Evolutionary conservation across 2,888 invertebrate genomes (phyloP).

Genomic region (Crocallis elinguaria): DNA sequence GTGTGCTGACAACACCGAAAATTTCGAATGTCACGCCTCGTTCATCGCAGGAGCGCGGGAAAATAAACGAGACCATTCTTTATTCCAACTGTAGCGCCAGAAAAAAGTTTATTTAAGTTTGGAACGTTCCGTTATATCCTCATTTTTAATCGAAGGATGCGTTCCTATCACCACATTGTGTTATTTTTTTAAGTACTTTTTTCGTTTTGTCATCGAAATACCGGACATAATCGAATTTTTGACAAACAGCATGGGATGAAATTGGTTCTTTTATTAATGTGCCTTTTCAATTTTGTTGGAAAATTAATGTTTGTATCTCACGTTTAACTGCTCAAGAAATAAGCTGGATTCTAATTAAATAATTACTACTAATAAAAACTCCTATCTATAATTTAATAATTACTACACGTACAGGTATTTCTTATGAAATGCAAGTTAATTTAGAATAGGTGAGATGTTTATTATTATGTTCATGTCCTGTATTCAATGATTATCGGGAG

Average conservation of each 20-base stretch:
- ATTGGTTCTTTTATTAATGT: constrained; percentile 74
- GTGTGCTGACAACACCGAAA: constrained; percentile 67
- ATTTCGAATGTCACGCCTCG: constrained; percentile 83
- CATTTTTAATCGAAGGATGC: constrained; percentile 67
- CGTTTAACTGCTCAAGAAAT: constrained; percentile 19
- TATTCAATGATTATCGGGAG: too few species aligned
- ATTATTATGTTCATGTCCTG: too few species aligned
- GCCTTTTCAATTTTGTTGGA: constrained; percentile 60
- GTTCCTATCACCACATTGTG: constrained; percentile 49
- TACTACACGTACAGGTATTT: too few species aligned
- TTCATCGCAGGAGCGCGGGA: constrained; percentile 74
- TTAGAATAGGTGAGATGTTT: too few species aligned
- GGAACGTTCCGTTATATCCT: constrained; percentile 71
- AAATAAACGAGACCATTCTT: constrained; percentile 70
- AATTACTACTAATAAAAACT: too few species aligned
- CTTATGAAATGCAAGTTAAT: too few species aligned
- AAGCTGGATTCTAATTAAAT: too few species aligned
- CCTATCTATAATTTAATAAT: too few species aligned
- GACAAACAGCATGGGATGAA: constrained; percentile 79
- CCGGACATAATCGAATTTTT: constrained; percentile 79
- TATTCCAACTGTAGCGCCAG: constrained; percentile 62
- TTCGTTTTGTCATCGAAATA: constrained; percentile 64
- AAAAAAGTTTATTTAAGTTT: constrained; percentile 71
- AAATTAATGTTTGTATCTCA: constrained; percentile 60
- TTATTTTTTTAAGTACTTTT: constrained; percentile 53